phyloP scores from a whole-genome alignment of 2,797 vertebrate species.

The Hozukius guyotensis region DNA sequence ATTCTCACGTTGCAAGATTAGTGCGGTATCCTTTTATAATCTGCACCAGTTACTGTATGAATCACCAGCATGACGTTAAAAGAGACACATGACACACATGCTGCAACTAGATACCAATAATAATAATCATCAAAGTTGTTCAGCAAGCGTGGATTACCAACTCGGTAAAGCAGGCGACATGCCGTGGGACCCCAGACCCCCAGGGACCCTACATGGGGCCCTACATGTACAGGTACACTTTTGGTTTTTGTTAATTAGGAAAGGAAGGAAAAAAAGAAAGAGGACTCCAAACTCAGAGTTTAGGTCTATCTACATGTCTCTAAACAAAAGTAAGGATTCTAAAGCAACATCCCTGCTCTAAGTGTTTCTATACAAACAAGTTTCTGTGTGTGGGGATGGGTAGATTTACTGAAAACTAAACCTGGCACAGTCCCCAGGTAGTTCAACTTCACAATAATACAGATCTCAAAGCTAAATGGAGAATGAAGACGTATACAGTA shows the following conservation, averaged over 20 bases:
- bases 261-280: background rate
- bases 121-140: background rate
- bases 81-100: background rate
- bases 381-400: background rate
- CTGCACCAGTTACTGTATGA: constrained; percentile 18
- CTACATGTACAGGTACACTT: background rate
- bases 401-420: background rate
- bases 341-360: background rate
- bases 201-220: too few species aligned
- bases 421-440: background rate
- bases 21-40: constrained; percentile 16
- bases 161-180: background rate
- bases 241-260: background rate
- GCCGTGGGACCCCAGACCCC: background rate
- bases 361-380: background rate
- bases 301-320: background rate
- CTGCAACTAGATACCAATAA: background rate
- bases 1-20: constrained; percentile 51
- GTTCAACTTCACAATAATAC: background rate
- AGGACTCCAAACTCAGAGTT: background rate
- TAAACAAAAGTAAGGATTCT: background rate
- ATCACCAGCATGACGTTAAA: background rate
- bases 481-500: background rate
- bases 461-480: background rate
- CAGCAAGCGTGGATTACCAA: background rate